These are phyloP conservation scores for Salmo trutta DNA, from an alignment of 2,797 vertebrate genomes.

Conservation along the genomic window DNA sequence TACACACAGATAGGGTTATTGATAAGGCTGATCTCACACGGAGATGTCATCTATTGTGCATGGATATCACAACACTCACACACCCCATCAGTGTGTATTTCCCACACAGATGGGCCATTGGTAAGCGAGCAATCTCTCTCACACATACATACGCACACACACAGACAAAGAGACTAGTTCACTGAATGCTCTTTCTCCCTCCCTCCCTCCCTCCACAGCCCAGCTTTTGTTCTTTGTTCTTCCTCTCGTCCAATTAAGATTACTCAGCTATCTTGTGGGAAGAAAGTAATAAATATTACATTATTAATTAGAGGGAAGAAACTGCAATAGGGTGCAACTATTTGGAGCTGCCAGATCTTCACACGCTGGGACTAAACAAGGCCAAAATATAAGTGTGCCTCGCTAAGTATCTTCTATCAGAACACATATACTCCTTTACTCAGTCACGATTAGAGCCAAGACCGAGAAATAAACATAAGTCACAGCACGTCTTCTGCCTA, in stretches of 20 bases:
- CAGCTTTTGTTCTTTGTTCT: slow-evolving; percentile 41
- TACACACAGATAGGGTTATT: slow-evolving; percentile 28
- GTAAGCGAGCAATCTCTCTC: neutral
- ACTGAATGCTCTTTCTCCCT: slow-evolving; percentile 41
- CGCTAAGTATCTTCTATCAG: neutral
- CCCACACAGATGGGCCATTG: neutral
- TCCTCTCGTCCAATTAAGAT: slow-evolving; percentile 29
- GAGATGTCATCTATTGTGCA: slow-evolving; percentile 22
- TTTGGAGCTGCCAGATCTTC: slow-evolving; percentile 44
- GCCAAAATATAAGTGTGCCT: neutral
- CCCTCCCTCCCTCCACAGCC: slow-evolving; percentile 37
- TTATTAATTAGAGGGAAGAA: slow-evolving; percentile 35
- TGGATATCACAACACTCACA: neutral
- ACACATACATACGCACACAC: slow-evolving; percentile 34
- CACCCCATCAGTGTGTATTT: neutral
- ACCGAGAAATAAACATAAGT: neutral
- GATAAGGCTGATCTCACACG: slow-evolving; percentile 31
- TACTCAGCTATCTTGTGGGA: slow-evolving; percentile 42
- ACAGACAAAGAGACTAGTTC: slow-evolving; percentile 46
- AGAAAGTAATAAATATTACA: slow-evolving; percentile 57
- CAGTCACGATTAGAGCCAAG: neutral
- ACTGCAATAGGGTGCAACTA: slow-evolving; percentile 50
- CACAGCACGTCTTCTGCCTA: neutral
- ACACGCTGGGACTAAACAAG: slow-evolving; percentile 23
- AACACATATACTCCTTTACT: neutral